Evolutionary conservation across 2,888 invertebrate genomes (phyloP).

Genomic region (Tipula unca): DNA sequence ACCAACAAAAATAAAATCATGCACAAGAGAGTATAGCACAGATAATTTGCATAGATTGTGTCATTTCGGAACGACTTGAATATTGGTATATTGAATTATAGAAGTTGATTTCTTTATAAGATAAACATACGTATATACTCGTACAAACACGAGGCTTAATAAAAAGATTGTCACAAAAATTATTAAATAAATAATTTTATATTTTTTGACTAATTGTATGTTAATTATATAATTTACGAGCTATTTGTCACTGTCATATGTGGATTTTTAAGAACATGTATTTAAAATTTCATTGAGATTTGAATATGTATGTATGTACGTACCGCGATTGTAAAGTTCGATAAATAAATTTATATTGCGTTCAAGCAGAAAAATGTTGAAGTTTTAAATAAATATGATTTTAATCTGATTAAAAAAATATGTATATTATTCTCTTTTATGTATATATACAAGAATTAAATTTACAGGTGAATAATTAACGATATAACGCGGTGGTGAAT

Average conservation of each 20-base stretch:
- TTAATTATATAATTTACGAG: slow-evolving; percentile 8
- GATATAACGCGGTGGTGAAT: background rate
- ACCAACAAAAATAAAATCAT: background rate
- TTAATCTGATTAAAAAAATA: background rate
- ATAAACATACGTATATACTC: background rate
- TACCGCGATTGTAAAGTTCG: background rate
- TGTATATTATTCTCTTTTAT: background rate
- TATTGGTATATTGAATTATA: background rate
- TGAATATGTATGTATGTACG: background rate
- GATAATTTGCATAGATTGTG: slow-evolving; percentile 8
- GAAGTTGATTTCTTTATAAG: background rate
- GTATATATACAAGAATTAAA: background rate
- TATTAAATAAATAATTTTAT: background rate
- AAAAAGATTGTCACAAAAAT: slow-evolving; percentile 2
- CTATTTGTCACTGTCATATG: slow-evolving; percentile 4
- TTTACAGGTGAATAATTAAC: background rate
- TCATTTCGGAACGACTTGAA: background rate
- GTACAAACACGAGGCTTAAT: background rate
- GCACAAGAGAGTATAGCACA: background rate
- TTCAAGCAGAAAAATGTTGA: background rate
- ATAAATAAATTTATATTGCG: background rate
- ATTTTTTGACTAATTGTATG: slow-evolving; percentile 14
- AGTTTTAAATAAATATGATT: slow-evolving; percentile 8
- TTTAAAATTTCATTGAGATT: background rate
- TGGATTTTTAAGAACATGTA: background rate